Conservation (phyloP, 1,140 invertebrate genomes). For the Grapholita molesta region DNA sequence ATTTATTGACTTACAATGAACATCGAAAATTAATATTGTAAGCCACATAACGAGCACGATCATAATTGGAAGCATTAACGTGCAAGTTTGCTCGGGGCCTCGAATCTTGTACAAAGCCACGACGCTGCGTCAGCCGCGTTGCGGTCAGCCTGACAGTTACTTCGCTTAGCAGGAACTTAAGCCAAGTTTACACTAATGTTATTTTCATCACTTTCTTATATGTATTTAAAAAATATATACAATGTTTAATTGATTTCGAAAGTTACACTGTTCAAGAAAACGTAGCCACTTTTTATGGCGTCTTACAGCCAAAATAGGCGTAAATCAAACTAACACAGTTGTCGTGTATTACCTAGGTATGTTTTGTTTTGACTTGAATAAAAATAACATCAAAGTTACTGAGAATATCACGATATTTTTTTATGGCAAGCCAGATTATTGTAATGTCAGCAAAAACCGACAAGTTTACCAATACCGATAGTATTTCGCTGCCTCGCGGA, state of each 20-base stretch:
- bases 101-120: not conserved
- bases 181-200: not conserved
- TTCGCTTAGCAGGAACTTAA: not conserved
- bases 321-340: too few relatives aligned
- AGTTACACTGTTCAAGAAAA: too few relatives aligned
- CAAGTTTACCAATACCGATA: not conserved
- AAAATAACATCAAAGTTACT: not conserved
- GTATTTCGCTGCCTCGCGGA: not conserved
- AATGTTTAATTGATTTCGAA: too few relatives aligned
- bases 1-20: too few relatives aligned
- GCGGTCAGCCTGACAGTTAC: slow-evolving; percentile 3
- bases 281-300: too few relatives aligned
- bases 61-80: not conserved
- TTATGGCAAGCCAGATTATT: not conserved
- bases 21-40: too few relatives aligned
- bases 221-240: too few relatives aligned
- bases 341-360: too few relatives aligned
- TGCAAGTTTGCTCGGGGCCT: not conserved
- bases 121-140: slow-evolving; percentile 9
- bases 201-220: not conserved
- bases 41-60: not conserved
- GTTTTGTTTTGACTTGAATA: not conserved
- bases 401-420: not conserved
- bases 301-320: too few relatives aligned
- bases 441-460: not conserved